These are phyloP conservation scores for Eupeodes latifasciatus DNA, from an alignment of 2,888 invertebrate genomes.

Conservation along the genomic window DNA sequence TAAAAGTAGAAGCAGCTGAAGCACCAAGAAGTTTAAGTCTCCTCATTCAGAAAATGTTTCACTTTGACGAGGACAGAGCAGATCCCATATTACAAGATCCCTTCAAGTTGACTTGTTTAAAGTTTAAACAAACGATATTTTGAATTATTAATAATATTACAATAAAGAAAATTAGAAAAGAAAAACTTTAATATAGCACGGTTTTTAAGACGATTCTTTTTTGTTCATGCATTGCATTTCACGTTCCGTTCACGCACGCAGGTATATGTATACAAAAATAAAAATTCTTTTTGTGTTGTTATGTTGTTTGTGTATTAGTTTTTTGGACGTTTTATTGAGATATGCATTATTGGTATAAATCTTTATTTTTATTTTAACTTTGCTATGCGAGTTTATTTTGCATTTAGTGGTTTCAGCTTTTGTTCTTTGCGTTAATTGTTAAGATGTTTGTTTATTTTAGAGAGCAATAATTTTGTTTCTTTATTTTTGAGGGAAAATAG, in stretches of 20 bases:
- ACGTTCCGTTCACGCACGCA: conserved; percentile 75
- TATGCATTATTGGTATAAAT: conserved; percentile 69
- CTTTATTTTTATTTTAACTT: conserved; percentile 35
- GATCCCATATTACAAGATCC: background rate
- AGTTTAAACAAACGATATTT: conserved; percentile 19
- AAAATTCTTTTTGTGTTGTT: conserved; percentile 38
- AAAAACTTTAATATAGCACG: conserved; percentile 37
- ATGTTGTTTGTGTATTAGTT: conserved; percentile 71
- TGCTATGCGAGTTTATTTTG: conserved; percentile 49
- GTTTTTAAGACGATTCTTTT: conserved; percentile 37
- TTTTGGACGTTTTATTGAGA: conserved; percentile 75
- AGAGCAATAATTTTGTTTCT: conserved; percentile 45
- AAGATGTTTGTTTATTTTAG: conserved; percentile 44
- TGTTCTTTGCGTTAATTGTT: conserved; percentile 4
- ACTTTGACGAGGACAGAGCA: conserved; percentile 19
- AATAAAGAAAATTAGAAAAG: conserved; percentile 41
- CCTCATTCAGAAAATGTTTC: conserved; percentile 63
- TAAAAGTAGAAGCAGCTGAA: conserved; percentile 60
- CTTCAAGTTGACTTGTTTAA: background rate
- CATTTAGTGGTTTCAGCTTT: conserved; percentile 41
- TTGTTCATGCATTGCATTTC: conserved; percentile 64
- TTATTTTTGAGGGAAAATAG: conserved; percentile 43
- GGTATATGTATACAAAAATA: conserved; percentile 62
- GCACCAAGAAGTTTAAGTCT: conserved; percentile 26
- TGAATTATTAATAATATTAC: conserved; percentile 39